A percentile compares a stretch with the other conserved stretches of the same genome.
phyloP scores from a whole-genome alignment of 2,888 invertebrate genomes.

The Lobophora halterata region DNA sequence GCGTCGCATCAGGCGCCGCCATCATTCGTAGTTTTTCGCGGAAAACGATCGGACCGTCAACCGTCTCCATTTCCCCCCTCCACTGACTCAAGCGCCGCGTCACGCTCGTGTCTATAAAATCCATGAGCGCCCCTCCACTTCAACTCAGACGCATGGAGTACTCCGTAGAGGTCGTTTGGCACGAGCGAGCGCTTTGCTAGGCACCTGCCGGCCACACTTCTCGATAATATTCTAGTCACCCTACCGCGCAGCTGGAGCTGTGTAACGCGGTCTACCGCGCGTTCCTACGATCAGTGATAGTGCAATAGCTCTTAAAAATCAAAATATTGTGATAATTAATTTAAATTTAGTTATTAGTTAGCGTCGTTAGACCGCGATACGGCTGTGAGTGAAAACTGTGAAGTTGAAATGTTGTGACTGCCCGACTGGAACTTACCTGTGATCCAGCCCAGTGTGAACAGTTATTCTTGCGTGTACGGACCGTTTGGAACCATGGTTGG shows the following conservation, averaged over 20 bases:
- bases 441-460: conserved; percentile 73
- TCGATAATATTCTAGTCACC: conserved; percentile 78
- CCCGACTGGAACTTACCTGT: conserved; percentile 77
- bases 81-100: conserved; percentile 57
- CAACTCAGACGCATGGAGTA: conserved; percentile 82
- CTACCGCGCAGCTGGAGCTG: conserved; percentile 75
- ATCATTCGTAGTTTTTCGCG: conserved; percentile 72
- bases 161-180: conserved; percentile 82
- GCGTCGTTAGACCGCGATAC: conserved; percentile 66
- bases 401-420: conserved; percentile 77
- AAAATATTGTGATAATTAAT: conserved; percentile 79
- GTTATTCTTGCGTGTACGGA: conserved; percentile 71
- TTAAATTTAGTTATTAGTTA: conserved; percentile 77
- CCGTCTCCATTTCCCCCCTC: conserved; percentile 39
- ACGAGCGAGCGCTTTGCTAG: conserved; percentile 82
- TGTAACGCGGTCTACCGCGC: conserved; percentile 75
- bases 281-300: conserved; percentile 80
- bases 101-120: conserved; percentile 72
- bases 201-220: conserved; percentile 80
- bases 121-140: conserved; percentile 69
- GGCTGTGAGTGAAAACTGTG: conserved; percentile 79
- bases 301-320: conserved; percentile 74
- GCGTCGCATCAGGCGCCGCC: conserved; percentile 47
- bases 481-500: conserved; percentile 87
- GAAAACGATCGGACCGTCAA: conserved; percentile 72